phyloP scores from a whole-genome alignment of 2,797 vertebrate genomes.

The Alcedo atthis region DNA sequence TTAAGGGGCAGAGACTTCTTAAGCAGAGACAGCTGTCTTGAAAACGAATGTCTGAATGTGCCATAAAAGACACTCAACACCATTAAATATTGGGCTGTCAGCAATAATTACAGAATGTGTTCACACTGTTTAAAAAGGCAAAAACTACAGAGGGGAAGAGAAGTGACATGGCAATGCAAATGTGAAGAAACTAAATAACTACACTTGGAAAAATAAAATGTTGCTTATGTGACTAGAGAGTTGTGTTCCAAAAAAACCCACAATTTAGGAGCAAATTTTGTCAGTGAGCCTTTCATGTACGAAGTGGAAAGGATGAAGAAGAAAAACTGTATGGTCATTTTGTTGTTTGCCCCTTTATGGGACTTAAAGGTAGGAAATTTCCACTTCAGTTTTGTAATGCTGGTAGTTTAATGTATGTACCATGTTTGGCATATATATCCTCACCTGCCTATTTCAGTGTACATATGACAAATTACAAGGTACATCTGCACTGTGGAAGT shows the following conservation, averaged over 20 bases:
- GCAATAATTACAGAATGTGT: slow-evolving; percentile 67
- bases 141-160: slow-evolving; percentile 52
- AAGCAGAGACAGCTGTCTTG: slow-evolving; percentile 58
- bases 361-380: not conserved
- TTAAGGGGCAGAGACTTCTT: slow-evolving; percentile 31
- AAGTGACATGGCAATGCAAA: slow-evolving; percentile 61
- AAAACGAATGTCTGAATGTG: slow-evolving; percentile 23
- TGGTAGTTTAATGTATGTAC: not conserved
- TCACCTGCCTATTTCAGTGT: not conserved
- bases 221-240: slow-evolving; percentile 47
- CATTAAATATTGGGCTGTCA: slow-evolving; percentile 67
- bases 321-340: not conserved
- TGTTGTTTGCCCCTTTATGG: not conserved
- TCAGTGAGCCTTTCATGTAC: not conserved
- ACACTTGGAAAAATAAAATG: slow-evolving; percentile 61
- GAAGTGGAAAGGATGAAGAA: not conserved
- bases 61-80: slow-evolving; percentile 47
- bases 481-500: not conserved
- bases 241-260: not conserved
- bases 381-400: not conserved
- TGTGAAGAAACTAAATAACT: slow-evolving; percentile 54
- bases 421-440: not conserved
- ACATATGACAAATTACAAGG: not conserved
- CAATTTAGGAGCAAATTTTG: slow-evolving; percentile 26
- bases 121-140: slow-evolving; percentile 63